Evolutionary conservation across 2,797 vertebrate genomes (phyloP).

Genomic region (Phrynocephalus guinanensis): DNA sequence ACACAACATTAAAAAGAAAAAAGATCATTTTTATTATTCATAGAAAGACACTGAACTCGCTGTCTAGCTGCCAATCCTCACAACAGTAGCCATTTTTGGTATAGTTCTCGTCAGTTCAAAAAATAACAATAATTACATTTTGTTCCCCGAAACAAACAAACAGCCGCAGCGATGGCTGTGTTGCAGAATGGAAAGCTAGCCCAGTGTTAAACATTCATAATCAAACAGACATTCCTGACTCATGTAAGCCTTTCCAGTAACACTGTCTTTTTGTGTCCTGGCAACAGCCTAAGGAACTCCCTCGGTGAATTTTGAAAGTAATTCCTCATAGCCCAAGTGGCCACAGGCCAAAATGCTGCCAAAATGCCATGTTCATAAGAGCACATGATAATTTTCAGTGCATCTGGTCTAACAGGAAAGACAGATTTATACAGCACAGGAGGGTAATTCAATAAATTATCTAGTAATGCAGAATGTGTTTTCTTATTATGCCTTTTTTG

Average conservation of each 20-base stretch:
- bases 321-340: constrained; percentile 18
- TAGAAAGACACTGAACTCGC: not conserved
- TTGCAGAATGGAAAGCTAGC: constrained; percentile 30
- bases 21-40: constrained; percentile 5
- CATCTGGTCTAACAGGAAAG: constrained; percentile 18
- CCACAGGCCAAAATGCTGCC: not conserved
- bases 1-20: not conserved
- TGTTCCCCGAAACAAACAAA: constrained; percentile 39
- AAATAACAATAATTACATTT: constrained; percentile 46
- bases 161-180: not conserved
- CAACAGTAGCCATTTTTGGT: constrained; percentile 19
- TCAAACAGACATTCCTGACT: constrained; percentile 1
- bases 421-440: constrained; percentile 26
- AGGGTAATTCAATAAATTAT: constrained; percentile 33
- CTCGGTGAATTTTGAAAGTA: not conserved
- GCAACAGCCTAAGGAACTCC: constrained; percentile 28
- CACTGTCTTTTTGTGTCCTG: constrained; percentile 34
- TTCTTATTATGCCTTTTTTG: constrained; percentile 8
- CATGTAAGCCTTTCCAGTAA: constrained; percentile 48
- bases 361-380: not conserved
- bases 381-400: constrained; percentile 9
- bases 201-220: constrained; percentile 32
- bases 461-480: constrained; percentile 10
- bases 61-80: not conserved
- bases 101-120: constrained; percentile 11